Base-by-base conservation (phyloP, 2,888 invertebrate genomes). In the Chironomus riparius region DNA sequence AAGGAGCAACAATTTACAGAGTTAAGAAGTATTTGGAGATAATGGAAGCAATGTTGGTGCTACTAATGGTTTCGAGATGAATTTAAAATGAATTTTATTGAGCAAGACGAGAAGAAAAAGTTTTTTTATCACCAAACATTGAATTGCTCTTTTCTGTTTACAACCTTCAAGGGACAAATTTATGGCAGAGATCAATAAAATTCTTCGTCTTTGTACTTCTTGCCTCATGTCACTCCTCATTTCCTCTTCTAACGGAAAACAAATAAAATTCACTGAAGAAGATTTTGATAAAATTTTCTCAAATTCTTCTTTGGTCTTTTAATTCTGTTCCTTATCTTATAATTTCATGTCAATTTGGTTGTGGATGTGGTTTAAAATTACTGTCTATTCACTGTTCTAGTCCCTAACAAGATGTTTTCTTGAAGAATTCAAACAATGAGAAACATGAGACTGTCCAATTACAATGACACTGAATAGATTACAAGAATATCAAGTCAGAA, bases 101-200 rank as follows among this genome's bases (percentile, higher is more conserved):
- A 62, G 62, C 15, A 12, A 21, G 15, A 15, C 12, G 38, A 6
- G 24, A 68, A 12, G 12, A 47, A 15, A 69, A 47, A 6, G 3
- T 13, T 47, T 38, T 38, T 69, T 70, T 70, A 70, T 70, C 70
- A 48, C 13, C 12, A 50, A 70, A 70, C 70, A 70, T 38, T 21
- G 38, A 70, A 70, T 70, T 70, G 70, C 70, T 70, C 50, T 70
- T 50, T 50, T 50, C 50, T 70, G 48, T 70, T 70, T 70, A 70
- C 70, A 22, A 70, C 70, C 70, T 70, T 12, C 70, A 38, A 70
- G 70, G 70, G 70, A 70, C 70, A 70, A 70, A 70, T 70, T 70
- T 22, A 70, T 50, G 50, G 70, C 70, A n/a, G 21, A 70, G 70
- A 70, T 70, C 70, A 70, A 70, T 70, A 28, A 68, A 70, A 70